Conservation (phyloP, 2,113 vertebrate genomes). For the Apus apus region DNA sequence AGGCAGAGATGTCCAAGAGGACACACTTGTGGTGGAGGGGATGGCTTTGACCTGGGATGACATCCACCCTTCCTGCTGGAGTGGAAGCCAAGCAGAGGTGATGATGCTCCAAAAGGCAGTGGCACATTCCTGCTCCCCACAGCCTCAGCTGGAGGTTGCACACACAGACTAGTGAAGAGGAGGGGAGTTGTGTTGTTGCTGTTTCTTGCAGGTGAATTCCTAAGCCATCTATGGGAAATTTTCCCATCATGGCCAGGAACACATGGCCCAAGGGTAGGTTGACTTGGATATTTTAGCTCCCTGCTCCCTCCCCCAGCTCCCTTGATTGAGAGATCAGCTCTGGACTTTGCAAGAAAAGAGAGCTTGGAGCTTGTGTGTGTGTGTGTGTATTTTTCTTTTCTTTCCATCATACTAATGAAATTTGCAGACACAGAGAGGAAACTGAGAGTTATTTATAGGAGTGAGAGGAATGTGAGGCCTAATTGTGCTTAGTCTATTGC, state of each 20-base stretch:
- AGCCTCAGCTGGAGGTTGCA: neutral
- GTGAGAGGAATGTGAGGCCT: slow-evolving; percentile 86
- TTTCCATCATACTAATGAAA: slow-evolving; percentile 90
- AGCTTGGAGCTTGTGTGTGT: neutral
- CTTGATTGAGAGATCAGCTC: slow-evolving; percentile 58
- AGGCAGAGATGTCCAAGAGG: neutral
- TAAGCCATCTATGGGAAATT: slow-evolving; percentile 59
- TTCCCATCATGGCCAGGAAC: slow-evolving; percentile 28
- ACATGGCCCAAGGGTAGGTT: neutral
- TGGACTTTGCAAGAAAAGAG: slow-evolving; percentile 51
- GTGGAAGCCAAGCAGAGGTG: neutral
- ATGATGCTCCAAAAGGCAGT: neutral
- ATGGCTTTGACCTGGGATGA: neutral
- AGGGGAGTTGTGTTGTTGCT: neutral
- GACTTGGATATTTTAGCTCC: slow-evolving; percentile 31
- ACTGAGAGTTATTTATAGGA: slow-evolving; percentile 92
- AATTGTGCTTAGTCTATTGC: slow-evolving; percentile 93
- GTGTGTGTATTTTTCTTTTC: slow-evolving; percentile 45
- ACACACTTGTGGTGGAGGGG: accelerated
- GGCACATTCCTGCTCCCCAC: neutral
- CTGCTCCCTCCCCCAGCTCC: neutral
- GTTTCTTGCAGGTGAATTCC: slow-evolving; percentile 77
- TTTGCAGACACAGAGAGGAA: slow-evolving; percentile 90
- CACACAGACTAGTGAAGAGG: neutral
- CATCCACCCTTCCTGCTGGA: too few species aligned